Conservation (phyloP, 2,888 invertebrate species). For the Mellilla xanthometata region DNA sequence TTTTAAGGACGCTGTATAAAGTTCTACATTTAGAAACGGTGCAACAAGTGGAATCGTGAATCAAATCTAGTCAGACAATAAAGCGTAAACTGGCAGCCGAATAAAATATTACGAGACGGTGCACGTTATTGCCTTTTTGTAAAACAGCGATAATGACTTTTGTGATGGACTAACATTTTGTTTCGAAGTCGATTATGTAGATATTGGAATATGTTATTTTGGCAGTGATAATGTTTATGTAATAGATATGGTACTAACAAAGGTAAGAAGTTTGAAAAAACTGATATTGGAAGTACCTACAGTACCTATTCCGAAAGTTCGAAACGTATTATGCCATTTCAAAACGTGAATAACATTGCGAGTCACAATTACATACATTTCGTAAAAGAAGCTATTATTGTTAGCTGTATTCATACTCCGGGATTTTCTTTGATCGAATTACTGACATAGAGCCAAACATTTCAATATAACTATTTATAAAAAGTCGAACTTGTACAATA, state of each 20-base stretch:
- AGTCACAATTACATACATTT: conserved; percentile 65
- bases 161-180: background rate
- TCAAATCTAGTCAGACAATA: conserved; percentile 7
- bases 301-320: too few species aligned
- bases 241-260: too few species aligned
- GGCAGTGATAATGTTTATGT: too few species aligned
- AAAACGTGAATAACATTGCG: too few species aligned
- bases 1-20: too few species aligned
- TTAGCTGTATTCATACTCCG: conserved; percentile 57
- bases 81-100: conserved; percentile 71
- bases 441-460: conserved; percentile 75
- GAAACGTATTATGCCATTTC: too few species aligned
- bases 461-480: conserved; percentile 71
- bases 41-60: too few species aligned
- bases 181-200: too few species aligned
- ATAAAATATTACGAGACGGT: conserved; percentile 31
- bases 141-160: background rate
- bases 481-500: conserved; percentile 75
- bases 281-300: too few species aligned
- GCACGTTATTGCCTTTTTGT: conserved; percentile 17
- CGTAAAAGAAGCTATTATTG: conserved; percentile 56
- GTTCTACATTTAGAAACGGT: too few species aligned
- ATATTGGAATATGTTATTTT: too few species aligned
- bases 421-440: conserved; percentile 76
- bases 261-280: too few species aligned